These are phyloP conservation scores for Xenus cinereus DNA, from an alignment of 2,113 vertebrate genomes.

Conservation along the genomic window DNA sequence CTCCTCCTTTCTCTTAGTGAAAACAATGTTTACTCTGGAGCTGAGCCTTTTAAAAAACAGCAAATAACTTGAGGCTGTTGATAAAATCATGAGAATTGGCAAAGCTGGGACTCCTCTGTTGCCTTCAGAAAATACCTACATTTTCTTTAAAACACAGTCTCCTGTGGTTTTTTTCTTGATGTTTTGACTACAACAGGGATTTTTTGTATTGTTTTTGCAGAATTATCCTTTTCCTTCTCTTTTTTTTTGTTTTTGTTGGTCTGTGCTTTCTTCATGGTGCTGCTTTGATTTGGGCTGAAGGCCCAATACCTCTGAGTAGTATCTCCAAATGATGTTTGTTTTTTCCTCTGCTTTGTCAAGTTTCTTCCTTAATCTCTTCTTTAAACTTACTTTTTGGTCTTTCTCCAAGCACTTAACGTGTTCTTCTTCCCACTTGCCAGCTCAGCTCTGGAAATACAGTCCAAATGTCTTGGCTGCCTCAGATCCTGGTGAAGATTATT, in stretches of 20 bases:
- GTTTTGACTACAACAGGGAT: not conserved
- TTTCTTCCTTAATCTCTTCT: not conserved
- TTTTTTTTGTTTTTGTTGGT: not conserved
- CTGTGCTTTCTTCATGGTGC: not conserved
- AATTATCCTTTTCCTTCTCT: not conserved
- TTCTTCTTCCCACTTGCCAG: not conserved
- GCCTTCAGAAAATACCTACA: not conserved
- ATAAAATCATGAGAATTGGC: not conserved
- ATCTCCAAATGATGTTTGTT: not conserved
- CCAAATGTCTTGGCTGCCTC: not conserved
- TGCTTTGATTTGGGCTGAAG: not conserved
- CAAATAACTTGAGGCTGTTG: not conserved
- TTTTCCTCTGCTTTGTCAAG: not conserved
- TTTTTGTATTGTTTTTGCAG: not conserved
- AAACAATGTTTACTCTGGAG: not conserved
- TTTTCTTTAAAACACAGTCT: not conserved
- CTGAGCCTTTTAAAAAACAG: not conserved
- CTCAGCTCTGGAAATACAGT: not conserved
- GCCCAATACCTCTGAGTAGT: not conserved
- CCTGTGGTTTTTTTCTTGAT: not conserved
- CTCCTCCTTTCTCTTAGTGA: not conserved
- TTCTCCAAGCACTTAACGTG: not conserved
- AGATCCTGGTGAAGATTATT: not conserved
- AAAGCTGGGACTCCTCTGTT: not conserved
- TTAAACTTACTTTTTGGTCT: not conserved